Base-by-base conservation (phyloP, 2,113 vertebrate species). In the Cettia cetti region DNA sequence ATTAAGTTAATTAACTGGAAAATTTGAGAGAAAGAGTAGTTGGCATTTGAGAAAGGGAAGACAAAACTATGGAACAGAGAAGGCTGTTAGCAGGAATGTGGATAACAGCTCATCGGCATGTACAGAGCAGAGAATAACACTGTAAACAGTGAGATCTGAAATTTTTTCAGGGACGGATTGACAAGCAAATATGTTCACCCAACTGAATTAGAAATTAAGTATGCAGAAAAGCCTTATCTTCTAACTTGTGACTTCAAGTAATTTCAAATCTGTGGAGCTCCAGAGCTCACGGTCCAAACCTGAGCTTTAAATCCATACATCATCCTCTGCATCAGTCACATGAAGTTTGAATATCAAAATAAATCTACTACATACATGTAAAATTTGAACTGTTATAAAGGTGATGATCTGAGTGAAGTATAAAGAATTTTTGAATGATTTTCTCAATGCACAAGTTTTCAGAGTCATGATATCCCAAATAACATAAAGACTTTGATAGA, bases 1-100 rank as follows among this genome's bases (percentile, higher is more conserved):
- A 91, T 96, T 94, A 96, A 63, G 42, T 78, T 92, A 94, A 95
- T 92, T 95, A 94, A 53, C 40, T 77, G 68, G 71, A 83, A 94
- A 93, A 93, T 56, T 27, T 89, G 65, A 87, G 39, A 81, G 52
- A 89, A 84, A 60, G n/a, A 72, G 28, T 81, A 89, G 50, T 4
- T 95, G 83, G n/a, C 68, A 86, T 75, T 81, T 84, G 42, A 63
- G 72, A 45, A 52, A 30, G 31, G 9, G 11, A 35, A 68, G 65
- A 65, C 40, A 54, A 56, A 64, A 45, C 11, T 42, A 15, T 2
- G 13, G 39, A 92, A 54, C 60, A 75, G 78, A 53, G 69, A 85
- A 13, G 30, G 26, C 31, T 84, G 27, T 64, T 68, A 94, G 52
- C 35, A 87, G 35, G 27, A 94, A 31, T 3, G 8, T 28, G 28